A percentile compares a stretch with the other conserved stretches of the same genome.
Evolutionary conservation across 2,888 invertebrate species (phyloP).

Genomic region (Cephus rjabovi): DNA sequence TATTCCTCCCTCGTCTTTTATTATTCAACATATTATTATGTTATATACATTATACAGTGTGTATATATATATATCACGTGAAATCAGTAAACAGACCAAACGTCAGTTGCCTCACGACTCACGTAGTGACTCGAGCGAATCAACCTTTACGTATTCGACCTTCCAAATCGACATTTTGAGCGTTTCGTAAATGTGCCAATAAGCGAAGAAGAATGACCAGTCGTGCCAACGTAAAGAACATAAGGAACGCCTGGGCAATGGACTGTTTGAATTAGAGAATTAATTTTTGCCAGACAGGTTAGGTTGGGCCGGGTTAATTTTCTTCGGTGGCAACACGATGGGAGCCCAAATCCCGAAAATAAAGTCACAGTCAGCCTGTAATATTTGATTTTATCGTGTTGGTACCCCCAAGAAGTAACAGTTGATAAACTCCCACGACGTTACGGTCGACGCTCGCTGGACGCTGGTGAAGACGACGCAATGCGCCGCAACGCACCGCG

Average conservation of each 20-base stretch:
- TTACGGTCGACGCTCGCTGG: constrained; percentile 30
- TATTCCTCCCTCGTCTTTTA: background rate
- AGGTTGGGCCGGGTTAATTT: background rate
- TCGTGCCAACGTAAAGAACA: background rate
- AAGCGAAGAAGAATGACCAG: background rate
- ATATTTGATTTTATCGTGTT: background rate
- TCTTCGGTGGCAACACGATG: background rate
- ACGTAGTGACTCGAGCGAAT: background rate
- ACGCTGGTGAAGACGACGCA: constrained; percentile 26
- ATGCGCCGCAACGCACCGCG: constrained; percentile 25
- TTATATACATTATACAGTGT: background rate
- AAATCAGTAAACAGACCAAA: background rate
- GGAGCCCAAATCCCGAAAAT: too few relatives aligned
- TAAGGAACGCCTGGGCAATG: background rate
- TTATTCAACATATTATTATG: background rate
- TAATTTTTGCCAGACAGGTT: too few relatives aligned
- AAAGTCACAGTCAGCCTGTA: background rate
- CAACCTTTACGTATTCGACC: background rate
- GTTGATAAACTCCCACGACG: constrained; percentile 44
- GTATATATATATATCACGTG: background rate
- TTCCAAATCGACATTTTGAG: background rate
- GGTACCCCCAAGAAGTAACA: constrained; percentile 8
- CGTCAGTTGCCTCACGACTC: background rate
- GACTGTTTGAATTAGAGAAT: background rate
- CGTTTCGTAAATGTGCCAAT: background rate